These are phyloP conservation scores for Heliconius charithonia DNA, from an alignment of 2,888 invertebrate species.

Conservation along the genomic window DNA sequence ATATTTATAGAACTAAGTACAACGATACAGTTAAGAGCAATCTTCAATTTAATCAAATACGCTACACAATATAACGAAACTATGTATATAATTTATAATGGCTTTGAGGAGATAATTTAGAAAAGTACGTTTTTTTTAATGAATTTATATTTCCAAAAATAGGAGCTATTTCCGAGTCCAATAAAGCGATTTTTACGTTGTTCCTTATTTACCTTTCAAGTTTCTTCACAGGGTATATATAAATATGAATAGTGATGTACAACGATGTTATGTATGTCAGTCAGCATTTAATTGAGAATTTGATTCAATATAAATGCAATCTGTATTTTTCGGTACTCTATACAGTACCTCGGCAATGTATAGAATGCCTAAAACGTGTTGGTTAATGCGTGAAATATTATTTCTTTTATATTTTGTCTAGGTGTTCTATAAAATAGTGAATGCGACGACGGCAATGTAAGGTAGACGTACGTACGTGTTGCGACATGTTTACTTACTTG, in stretches of 20 bases:
- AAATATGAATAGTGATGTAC: neutral
- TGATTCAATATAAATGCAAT: neutral
- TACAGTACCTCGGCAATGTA: too few species aligned
- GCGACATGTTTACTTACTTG: too few species aligned
- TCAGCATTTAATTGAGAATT: neutral
- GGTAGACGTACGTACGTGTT: too few species aligned
- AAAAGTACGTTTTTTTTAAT: neutral
- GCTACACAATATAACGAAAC: too few species aligned
- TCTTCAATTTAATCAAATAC: neutral
- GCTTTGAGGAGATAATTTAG: neutral
- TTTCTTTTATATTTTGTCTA: too few species aligned
- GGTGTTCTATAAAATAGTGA: too few species aligned
- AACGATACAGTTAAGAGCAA: conserved; percentile 7
- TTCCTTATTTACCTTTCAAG: neutral
- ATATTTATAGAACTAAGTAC: neutral
- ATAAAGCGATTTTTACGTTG: neutral
- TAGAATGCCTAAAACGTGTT: too few species aligned
- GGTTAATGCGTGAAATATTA: too few species aligned
- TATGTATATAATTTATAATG: neutral
- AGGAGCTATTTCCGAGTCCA: neutral
- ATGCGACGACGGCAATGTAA: too few species aligned
- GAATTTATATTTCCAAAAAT: neutral
- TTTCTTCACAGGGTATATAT: neutral
- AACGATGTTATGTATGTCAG: neutral
- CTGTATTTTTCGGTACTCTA: too few species aligned